Evolutionary conservation across 2,888 invertebrate species (phyloP), one percentile per base, ranked within the genome.

Genomic region (Celastrina argiolus): DNA sequence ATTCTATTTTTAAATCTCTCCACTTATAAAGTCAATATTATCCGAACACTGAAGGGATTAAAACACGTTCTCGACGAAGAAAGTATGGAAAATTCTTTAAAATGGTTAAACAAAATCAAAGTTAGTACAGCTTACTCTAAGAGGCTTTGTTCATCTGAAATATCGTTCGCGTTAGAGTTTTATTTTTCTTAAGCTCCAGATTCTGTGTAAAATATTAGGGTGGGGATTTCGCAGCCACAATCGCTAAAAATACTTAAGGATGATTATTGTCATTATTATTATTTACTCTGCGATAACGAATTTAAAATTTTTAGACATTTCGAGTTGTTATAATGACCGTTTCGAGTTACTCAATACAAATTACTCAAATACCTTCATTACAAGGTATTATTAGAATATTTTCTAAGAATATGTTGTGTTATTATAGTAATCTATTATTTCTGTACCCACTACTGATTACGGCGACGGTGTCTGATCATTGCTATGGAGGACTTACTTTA

Each of bases 101-200:
- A 59, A 61, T 61, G 61, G 34, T 22, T 12, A 22, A 61, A 61
- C 36, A 61, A 39, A 39, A 36, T 36, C 39, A 61, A 61, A 61
- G 61, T 61, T 22, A 36, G 16, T 31, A 36, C 16, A 61, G 61
- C 18, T 61, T 26, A 39, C 14, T 61, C 14, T 22, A 61, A 61
- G 22, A 61, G 61, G 61, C 61, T 61, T 61, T 58, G 34, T 36
- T 39, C 36, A 39, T 61, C 39, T 61, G 39, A 61, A 61, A 61
- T 61, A 39, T 61, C 39, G 61, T 61, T 39, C 39, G 61, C 22
- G 36, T 22, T 61, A 36, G 61, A 61, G 36, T 39, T 36, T 61
- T 61, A 61, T 61, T 61, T 39, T 61, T 18, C 61, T 36, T 22
- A 61, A 61, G 61, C 59, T 18, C 22, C 28, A 18, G 22, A 22